Evolutionary conservation across 30 jellyfish, hydroid and myxozoan genomes (phyloP), one percentile per base, ranked within the genome.

Genomic region (Hydractinia echinata): DNA sequence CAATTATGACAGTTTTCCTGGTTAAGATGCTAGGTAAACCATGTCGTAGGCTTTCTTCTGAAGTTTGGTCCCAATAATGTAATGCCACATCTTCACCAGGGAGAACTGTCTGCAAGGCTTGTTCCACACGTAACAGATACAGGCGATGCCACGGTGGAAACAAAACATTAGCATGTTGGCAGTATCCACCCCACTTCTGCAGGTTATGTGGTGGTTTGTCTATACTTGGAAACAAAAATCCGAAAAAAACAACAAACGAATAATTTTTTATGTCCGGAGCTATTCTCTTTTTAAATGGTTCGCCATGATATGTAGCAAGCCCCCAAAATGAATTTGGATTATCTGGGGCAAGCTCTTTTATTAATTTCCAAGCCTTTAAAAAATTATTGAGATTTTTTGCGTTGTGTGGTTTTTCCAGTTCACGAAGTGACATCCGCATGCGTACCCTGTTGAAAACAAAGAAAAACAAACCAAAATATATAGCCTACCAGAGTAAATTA

Each of bases 21-120:
- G 84, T 81, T 61, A 81, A 7, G 21, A 69, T n/a, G 6, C 70
- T 54, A 5, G 89, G 89, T 10, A 81, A 14, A 5, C 89, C 89
- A 7, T 51, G 48, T 21, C 70, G 51, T 51, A 81, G 51, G 55
- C 51, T 67, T 70, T 81, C 89, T 18, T 67, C 30, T 13, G 84
- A 81, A 8, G 89, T 81, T 52, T 81, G 84, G 54, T 81, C 89
- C 89, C 89, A 81, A 30, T 81, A 81, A 20, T 78, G 89, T 21
- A 81, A 19, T 13, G 76, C 39, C 10, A 81, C 85, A 64, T 64
- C 74, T 30, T 30, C 44, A 30, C 44, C 44, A 49, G 86, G 86
- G 54, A 48, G 53, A 5, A 79, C 87, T 5, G 87, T 79, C 54
- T 51, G 66, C 69, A 79, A 54, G 9, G 87, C 87, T 61, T 79